Base-by-base conservation (phyloP, 2,888 invertebrate genomes). In the Stramonita haemastoma region DNA sequence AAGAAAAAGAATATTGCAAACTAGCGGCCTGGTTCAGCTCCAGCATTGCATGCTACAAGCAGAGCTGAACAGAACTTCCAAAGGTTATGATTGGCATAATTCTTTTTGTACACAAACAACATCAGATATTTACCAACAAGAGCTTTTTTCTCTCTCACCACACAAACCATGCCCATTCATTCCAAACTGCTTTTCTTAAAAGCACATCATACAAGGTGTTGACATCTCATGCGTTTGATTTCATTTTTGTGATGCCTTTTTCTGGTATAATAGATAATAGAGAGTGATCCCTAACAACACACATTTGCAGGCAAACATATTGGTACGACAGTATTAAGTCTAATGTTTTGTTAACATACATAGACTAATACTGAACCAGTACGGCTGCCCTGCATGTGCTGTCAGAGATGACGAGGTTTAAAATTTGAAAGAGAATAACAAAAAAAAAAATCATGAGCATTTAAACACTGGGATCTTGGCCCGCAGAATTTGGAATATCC, bases 1-100 rank as follows among this genome's bases (percentile, higher is more conserved):
- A 32, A 79, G 57, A 83, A 29, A 70, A 85, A 84, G 79, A 84
- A 89, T 89, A 89, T 89, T 89, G 89, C 89, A 89, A 89, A 89
- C 89, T 85, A 85, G 85, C 89, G 89, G 89, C 89, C 89, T 84
- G 83, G 32, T 4, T 81, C 66, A 26, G 66, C 66, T 66, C 60
- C 83, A 88, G 83, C 83, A 79, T 36, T 87, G 87, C 19, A 8
- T 88, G 87, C 88, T 88, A 83, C 88, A 88, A 88, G 88, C 88
- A 73, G 13, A 26, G 66, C 46, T 57, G 19, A n/a, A 57, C 29
- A 60, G 13, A 57, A n/a, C 13, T 57, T 19, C 57, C 29, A n/a
- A 84, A 1, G 2, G 60, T 60, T 34, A 46, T 46, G 13, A 84
- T 6, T 77, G 77, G n/a, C 36, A 83, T 46, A 1, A n/a, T 85